Base-by-base conservation (phyloP, 1,140 invertebrate species). In the Teleogryllus occipitalis region DNA sequence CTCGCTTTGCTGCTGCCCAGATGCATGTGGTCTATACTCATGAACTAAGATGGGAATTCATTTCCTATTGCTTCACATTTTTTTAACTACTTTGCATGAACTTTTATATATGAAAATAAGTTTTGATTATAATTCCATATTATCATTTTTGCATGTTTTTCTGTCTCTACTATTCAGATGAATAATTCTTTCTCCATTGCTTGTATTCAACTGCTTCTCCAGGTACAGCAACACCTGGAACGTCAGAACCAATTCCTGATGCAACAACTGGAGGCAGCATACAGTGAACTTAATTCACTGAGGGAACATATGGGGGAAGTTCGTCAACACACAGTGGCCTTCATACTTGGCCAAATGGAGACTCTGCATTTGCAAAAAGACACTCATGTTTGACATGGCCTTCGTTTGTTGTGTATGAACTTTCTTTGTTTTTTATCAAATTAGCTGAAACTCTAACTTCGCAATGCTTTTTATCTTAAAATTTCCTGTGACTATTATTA, bases 291-390 rank as follows among this genome's bases (percentile, higher is more conserved):
- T 18, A n/a, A 80, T 22, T 80, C 79, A 47, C 65, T 80, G 79
- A 27, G 79, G 22, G 79, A 80, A 12, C 79, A 80, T 22, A 74
- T 80, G 27, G 79, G 79, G n/a, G 79, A 80, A 74, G 79, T 80
- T 8, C 79, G 79, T 46, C 79, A 80, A 49, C 79, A 80, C 10
- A 80, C 79, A 47, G 79, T 80, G 46, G 75, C 79, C 27, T 80
- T 80, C 47, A 80, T 80, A 54, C 73, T 80, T 47, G 46, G 79
- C 27, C 79, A 80, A 74, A 80, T 80, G 79, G 79, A 80, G 47
- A 80, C 79, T 46, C 49, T 80, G 10, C 79, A 80, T 46, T 76
- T 80, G 27, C 79, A 80, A 21, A 80, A 80, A 65, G 79, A 80
- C 65, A 80, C 79, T 74, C 79, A 80, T 74, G 75, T 80, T 21